phyloP scores from a whole-genome alignment of 2,888 invertebrate genomes.

The Hypomecis punctinalis region DNA sequence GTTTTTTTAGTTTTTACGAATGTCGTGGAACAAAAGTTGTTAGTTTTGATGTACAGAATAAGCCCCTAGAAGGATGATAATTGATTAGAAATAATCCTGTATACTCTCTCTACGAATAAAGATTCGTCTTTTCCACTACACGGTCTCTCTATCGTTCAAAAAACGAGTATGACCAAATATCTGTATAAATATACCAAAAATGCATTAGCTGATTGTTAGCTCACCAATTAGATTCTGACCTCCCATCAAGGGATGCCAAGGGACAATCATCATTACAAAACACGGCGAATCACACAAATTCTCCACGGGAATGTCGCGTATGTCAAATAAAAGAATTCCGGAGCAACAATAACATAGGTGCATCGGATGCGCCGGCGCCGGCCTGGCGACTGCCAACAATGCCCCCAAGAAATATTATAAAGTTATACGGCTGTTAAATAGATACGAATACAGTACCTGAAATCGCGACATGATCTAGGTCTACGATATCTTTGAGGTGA shows the following conservation, averaged over 20 bases:
- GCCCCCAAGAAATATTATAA: constrained; percentile 66
- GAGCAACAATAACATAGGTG: constrained; percentile 76
- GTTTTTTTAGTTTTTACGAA: no score
- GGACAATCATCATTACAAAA: constrained; percentile 20
- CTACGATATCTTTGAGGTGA: background rate
- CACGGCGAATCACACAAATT: constrained; percentile 68
- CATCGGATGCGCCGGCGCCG: constrained; percentile 79
- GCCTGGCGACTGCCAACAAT: constrained; percentile 65
- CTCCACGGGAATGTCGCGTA: constrained; percentile 69
- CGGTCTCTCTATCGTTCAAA: no score
- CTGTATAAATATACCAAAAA: no score
- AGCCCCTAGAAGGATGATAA: no score
- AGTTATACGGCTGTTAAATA: constrained; percentile 54
- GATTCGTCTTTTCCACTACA: no score
- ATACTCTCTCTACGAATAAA: no score
- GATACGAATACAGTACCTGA: background rate
- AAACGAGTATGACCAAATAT: no score
- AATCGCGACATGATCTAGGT: background rate
- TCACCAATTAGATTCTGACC: background rate
- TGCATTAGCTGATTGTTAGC: background rate
- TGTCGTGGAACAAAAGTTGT: no score
- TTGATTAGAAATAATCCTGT: no score
- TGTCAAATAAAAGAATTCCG: constrained; percentile 79
- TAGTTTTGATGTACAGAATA: no score
- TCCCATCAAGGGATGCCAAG: constrained; percentile 24